These are phyloP conservation scores for Malurus leucopterus DNA, from an alignment of 2,797 vertebrate genomes.

Conservation along the genomic window DNA sequence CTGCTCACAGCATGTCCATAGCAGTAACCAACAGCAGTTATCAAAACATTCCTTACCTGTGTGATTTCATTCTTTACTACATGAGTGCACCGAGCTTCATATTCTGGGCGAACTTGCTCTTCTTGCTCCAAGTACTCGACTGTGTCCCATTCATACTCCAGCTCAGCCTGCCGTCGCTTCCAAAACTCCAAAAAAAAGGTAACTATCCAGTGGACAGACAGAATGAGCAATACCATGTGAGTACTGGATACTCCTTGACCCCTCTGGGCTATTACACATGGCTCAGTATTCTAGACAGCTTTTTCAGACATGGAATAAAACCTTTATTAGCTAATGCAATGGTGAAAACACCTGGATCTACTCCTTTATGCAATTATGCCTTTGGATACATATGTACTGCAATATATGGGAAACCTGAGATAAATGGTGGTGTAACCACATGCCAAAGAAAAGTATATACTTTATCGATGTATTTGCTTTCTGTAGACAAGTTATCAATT, in stretches of 20 bases:
- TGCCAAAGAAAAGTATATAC: background rate
- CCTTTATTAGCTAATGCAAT: background rate
- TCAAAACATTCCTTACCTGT: constrained; percentile 70
- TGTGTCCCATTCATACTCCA: constrained; percentile 93
- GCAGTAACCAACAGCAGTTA: background rate
- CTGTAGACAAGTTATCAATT: background rate
- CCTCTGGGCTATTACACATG: background rate
- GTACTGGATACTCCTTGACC: background rate
- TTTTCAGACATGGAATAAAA: background rate
- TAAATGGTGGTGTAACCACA: background rate
- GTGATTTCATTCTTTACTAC: constrained; percentile 85
- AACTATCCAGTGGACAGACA: constrained; percentile 68
- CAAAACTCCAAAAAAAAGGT: constrained; percentile 93
- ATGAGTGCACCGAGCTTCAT: constrained; percentile 84
- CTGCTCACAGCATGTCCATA: background rate
- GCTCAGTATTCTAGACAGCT: background rate
- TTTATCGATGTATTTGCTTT: background rate
- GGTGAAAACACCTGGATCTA: background rate
- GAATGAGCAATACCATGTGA: background rate
- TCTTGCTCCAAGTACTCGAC: constrained; percentile 90
- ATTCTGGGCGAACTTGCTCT: constrained; percentile 85
- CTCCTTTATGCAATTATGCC: background rate
- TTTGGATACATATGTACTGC: background rate
- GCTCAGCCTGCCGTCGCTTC: constrained; percentile 88
- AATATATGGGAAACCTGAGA: background rate